Evolutionary conservation across 2,113 vertebrate genomes (phyloP).

Genomic region (Percopsis transmontana): DNA sequence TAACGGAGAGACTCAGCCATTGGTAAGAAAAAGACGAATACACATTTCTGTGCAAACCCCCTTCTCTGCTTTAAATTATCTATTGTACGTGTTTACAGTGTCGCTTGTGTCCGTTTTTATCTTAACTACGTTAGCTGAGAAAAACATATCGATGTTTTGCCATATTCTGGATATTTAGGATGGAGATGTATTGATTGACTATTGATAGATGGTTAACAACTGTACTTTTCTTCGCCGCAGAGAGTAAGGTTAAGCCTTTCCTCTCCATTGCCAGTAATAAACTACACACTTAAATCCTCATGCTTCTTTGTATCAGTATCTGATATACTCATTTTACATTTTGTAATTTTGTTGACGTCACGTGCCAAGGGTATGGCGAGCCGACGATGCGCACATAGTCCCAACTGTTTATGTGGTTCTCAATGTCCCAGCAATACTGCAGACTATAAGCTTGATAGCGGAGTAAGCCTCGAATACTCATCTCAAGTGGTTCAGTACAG

Average conservation of each 20-base stretch:
- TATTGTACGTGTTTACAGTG: too few relatives aligned
- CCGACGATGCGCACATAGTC: constrained; percentile 10
- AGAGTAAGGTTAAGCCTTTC: not conserved
- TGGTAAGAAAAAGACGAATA: constrained; percentile 79
- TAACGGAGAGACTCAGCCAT: constrained; percentile 90
- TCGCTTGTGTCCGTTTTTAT: too few relatives aligned
- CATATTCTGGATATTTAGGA: constrained; percentile 28
- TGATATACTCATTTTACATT: constrained; percentile 22
- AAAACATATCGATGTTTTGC: constrained; percentile 20
- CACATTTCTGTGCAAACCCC: constrained; percentile 15
- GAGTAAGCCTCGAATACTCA: constrained; percentile 17
- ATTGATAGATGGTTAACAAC: constrained; percentile 10
- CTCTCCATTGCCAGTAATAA: not conserved
- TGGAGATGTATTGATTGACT: constrained; percentile 29
- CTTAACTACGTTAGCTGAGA: not conserved
- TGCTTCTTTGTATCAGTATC: constrained; percentile 34
- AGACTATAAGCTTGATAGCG: constrained; percentile 9
- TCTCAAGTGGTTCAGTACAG: not conserved
- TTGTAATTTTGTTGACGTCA: constrained; percentile 55
- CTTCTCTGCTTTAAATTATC: constrained; percentile 6
- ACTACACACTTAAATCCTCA: constrained; percentile 16
- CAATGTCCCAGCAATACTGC: constrained; percentile 12
- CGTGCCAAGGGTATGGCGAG: too few relatives aligned
- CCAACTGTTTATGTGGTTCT: constrained; percentile 17
- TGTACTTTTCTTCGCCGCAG: not conserved